Evolutionary conservation across 37 sponge, comb jelly and placozoan genomes (phyloP), one percentile per base, ranked within the genome.

Genomic region (Haliclona indistincta): DNA sequence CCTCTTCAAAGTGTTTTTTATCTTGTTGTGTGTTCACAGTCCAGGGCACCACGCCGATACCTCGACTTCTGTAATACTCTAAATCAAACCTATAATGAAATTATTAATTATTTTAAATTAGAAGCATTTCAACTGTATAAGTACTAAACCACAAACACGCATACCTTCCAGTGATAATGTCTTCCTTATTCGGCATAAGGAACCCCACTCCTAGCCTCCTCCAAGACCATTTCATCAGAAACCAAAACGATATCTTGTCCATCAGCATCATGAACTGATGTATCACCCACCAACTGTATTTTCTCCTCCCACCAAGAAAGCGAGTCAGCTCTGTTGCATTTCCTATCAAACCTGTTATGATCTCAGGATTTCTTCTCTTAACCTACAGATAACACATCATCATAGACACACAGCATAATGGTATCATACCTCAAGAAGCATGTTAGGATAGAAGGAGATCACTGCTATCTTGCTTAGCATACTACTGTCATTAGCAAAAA

Each of bases 361-460:
- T n/a, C n/a, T n/a, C n/a, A n/a, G n/a, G n/a, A n/a, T n/a, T n/a
- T n/a, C n/a, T n/a, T n/a, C n/a, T n/a, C n/a, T n/a, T n/a, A n/a
- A n/a, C n/a, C n/a, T n/a, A n/a, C n/a, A n/a, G n/a, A n/a, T n/a
- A n/a, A n/a, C n/a, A n/a, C n/a, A n/a, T n/a, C n/a, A n/a, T n/a
- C n/a, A n/a, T n/a, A n/a, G n/a, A n/a, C n/a, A n/a, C n/a, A n/a
- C n/a, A n/a, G n/a, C n/a, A n/a, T n/a, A n/a, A n/a, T n/a, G n/a
- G n/a, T n/a, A n/a, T n/a, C n/a, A n/a, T n/a, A 84, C 85, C 85
- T 77, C 69, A 38, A 70, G 63, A 0, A 85, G 67, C 1, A 78
- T 64, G 34, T 67, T 5, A 17, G 79, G 86, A 6, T 54, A 78
- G 79, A 85, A 85, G 7, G 86, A 85, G 20, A 78, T 51, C 13